These are phyloP conservation scores for Psephotus haematonotus DNA, from an alignment of 2,113 vertebrate genomes.

Conservation along the genomic window DNA sequence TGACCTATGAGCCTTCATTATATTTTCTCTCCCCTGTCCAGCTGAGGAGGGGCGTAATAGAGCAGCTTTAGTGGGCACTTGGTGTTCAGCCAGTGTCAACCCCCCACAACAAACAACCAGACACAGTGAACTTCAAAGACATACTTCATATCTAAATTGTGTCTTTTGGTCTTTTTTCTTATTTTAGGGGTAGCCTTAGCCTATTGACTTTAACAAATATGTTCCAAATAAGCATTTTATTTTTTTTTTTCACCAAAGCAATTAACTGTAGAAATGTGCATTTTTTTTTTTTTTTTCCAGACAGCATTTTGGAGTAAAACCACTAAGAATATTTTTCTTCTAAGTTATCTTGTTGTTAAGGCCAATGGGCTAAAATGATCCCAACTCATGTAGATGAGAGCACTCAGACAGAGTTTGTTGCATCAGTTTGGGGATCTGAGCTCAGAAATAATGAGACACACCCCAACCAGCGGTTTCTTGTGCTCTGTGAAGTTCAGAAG, in stretches of 20 bases:
- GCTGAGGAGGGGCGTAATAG: background rate
- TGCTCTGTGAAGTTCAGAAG: background rate
- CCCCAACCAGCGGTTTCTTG: background rate
- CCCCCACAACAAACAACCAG: background rate
- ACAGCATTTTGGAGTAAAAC: background rate
- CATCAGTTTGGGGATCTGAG: background rate
- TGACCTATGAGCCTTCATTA: rapidly evolving
- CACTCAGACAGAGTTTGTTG: background rate
- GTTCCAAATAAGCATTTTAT: background rate
- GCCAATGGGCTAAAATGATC: background rate
- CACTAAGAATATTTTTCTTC: background rate
- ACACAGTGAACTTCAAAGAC: background rate
- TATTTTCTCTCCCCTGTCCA: background rate
- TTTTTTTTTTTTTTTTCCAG: background rate
- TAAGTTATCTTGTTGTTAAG: background rate
- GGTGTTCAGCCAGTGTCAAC: background rate
- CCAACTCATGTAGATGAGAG: background rate
- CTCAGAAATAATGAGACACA: background rate
- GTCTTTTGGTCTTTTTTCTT: background rate
- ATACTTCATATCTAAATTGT: background rate
- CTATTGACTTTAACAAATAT: background rate
- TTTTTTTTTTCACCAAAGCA: background rate
- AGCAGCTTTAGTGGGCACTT: background rate
- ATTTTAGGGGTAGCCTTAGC: background rate
- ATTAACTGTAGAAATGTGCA: background rate